These are phyloP conservation scores for Lycia hirtaria DNA, from an alignment of 2,888 invertebrate genomes.

Conservation along the genomic window DNA sequence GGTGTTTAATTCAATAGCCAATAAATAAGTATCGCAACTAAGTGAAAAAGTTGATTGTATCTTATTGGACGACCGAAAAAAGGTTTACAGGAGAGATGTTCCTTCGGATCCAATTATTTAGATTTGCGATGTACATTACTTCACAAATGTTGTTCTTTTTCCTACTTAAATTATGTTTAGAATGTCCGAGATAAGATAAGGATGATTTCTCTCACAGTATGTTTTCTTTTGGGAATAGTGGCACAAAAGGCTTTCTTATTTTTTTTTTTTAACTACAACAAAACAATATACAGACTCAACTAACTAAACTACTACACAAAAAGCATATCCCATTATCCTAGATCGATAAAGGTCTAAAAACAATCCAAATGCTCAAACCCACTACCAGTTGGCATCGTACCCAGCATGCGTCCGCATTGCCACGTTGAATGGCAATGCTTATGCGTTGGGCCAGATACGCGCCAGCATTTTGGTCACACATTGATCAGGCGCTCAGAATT, in stretches of 20 bases:
- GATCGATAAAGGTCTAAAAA: too few species aligned
- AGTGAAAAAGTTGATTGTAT: constrained; percentile 8
- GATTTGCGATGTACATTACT: constrained; percentile 37
- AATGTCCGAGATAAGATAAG: constrained; percentile 13
- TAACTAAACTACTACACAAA: too few species aligned
- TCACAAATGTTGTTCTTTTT: constrained; percentile 21
- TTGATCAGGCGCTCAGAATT: too few species aligned
- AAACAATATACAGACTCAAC: too few species aligned
- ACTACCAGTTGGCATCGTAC: too few species aligned
- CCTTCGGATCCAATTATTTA: constrained; percentile 27
- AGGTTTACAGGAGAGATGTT: constrained; percentile 4
- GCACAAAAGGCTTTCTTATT: neutral
- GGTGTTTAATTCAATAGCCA: neutral
- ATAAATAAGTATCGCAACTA: neutral
- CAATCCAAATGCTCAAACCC: too few species aligned
- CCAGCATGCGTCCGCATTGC: too few species aligned
- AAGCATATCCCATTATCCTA: too few species aligned
- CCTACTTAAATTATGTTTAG: constrained; percentile 9
- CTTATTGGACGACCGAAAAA: constrained; percentile 6
- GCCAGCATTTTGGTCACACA: too few species aligned
- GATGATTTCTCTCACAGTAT: neutral
- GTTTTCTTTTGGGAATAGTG: neutral
- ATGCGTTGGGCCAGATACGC: too few species aligned
- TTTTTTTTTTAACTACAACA: too few species aligned
- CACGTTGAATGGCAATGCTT: too few species aligned